Percentiles rank a stretch among this genome's conserved stretches.
phyloP scores from a whole-genome alignment of 2,797 vertebrate genomes.

The Trichosurus vulpecula region DNA sequence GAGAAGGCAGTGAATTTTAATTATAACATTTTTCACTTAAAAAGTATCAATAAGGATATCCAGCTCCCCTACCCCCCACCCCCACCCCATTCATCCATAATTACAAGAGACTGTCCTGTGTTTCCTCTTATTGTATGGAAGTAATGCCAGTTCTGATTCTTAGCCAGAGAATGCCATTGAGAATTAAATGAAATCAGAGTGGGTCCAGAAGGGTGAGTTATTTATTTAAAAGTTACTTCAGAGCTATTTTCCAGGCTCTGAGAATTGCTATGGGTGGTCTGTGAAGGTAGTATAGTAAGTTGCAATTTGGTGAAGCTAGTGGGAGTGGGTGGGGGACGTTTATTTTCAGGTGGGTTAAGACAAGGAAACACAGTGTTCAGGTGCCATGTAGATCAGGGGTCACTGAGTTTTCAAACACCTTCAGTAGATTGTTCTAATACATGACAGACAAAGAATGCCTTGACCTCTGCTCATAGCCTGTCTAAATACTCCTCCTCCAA shows the following conservation, averaged over 20 bases:
- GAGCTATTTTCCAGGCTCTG: neutral
- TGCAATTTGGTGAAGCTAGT: neutral
- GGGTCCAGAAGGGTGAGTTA: neutral
- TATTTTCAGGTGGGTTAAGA: neutral
- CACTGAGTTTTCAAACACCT: neutral
- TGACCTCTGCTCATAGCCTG: neutral
- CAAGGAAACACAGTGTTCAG: rapidly evolving
- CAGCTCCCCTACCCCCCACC: neutral
- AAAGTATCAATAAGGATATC: slow-evolving; percentile 20
- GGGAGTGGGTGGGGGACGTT: neutral
- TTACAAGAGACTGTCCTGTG: neutral
- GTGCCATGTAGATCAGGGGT: neutral
- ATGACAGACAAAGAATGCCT: neutral
- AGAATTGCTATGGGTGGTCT: slow-evolving; percentile 16
- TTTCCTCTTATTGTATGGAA: neutral
- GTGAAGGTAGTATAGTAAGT: neutral
- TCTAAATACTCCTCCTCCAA: neutral
- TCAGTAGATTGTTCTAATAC: neutral
- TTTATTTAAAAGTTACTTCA: neutral
- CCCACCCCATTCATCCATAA: neutral
- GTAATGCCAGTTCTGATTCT: neutral
- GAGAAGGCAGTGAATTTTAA: slow-evolving; percentile 62
- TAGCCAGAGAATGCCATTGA: neutral
- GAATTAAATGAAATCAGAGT: neutral
- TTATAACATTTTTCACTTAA: slow-evolving; percentile 65